Evolutionary conservation across 2,113 vertebrate species (phyloP), one percentile per base, ranked within the genome.

Genomic region (Corythornis madagascariensis): DNA sequence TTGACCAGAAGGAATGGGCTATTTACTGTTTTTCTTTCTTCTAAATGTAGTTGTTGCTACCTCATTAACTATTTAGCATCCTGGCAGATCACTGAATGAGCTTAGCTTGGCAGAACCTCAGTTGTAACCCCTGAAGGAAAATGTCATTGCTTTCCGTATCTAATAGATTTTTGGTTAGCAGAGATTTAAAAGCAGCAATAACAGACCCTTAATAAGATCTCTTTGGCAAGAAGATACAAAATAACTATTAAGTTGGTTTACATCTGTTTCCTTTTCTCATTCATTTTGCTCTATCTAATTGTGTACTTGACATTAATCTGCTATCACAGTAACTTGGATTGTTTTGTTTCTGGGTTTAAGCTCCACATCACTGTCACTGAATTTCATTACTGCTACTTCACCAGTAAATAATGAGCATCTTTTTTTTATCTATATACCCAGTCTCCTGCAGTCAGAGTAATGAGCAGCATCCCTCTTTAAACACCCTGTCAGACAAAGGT

Each of bases 51-150:
- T 50, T 59, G 24, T 61, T 82, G 31, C 40, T 83, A 22, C 52
- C 40, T 88, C 52, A 86, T 92, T 92, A 95, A 88, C 82, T 88
- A 76, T 90, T 94, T 84, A 86, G 64, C 35, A 84, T 38, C 83
- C 61, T 65, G 61, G 57, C 35, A 42, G 47, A 19, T 91, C 73
- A 60, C 10, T 2, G 2, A 82, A 35, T 16, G 31, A 92, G 24
- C 55, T 83, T 64, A 67, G 80, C 55, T 78, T 69, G 77, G 65
- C 90, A 75, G 71, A 90, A 72, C 47, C 6, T 19, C 56, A 3
- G 14, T 24, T 92, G 38, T 61, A 93, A 56, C 33, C 59, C 24
- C 55, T 61, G 63, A 86, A 75, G 31, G 67, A 85, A 95, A 92
- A 79, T 19, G 38, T 70, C 47, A 29, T 21, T 42, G 78, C 45